Percentiles rank a stretch among this genome's conserved stretches.
Evolutionary conservation across 2,113 vertebrate species (phyloP).

Genomic region (Myiopsitta monachus): DNA sequence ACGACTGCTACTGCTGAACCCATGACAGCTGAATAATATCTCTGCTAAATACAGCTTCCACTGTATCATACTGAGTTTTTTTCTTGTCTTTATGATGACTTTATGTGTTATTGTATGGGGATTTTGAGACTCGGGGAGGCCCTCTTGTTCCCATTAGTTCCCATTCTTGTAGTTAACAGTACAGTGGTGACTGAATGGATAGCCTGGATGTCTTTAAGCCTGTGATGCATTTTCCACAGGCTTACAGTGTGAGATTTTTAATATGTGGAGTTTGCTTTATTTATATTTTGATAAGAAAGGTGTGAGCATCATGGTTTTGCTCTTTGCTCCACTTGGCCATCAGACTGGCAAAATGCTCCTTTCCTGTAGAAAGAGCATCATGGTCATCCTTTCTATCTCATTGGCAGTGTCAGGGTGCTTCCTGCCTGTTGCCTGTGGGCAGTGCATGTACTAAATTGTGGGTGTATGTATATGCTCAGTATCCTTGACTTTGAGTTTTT

Average conservation of each 20-base stretch:
- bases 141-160: not conserved
- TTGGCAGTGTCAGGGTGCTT: not conserved
- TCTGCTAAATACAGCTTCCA: not conserved
- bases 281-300: not conserved
- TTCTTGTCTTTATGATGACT: not conserved
- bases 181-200: not conserved
- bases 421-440: not conserved
- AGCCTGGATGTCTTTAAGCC: not conserved
- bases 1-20: too few relatives aligned
- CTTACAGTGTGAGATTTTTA: not conserved
- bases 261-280: not conserved
- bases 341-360: not conserved
- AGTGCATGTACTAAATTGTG: accelerated
- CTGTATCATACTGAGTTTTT: not conserved
- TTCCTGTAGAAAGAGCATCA: not conserved
- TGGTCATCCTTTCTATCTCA: not conserved
- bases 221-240: not conserved
- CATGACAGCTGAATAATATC: not conserved
- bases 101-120: not conserved
- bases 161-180: not conserved
- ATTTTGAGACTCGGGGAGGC: not conserved
- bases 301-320: not conserved
- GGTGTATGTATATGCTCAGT: not conserved
- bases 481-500: not conserved
- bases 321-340: not conserved